These are phyloP conservation scores for Schizothorax lantsangensis DNA, from an alignment of 2,797 vertebrate species.

Conservation along the genomic window DNA sequence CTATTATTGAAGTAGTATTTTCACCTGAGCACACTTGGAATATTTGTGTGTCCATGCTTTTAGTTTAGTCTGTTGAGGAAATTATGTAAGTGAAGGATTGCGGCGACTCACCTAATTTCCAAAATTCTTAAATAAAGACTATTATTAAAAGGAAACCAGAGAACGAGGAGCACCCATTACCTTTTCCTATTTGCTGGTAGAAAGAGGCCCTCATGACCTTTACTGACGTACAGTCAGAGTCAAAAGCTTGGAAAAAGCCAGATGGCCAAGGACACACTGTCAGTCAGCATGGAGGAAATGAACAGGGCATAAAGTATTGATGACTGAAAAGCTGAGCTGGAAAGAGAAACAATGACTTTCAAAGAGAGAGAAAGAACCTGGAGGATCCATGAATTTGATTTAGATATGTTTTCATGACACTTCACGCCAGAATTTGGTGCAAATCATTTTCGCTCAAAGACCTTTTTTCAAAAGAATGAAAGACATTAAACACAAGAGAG, in stretches of 20 bases:
- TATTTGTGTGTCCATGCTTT: slow-evolving; percentile 20
- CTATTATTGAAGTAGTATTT: slow-evolving; percentile 1
- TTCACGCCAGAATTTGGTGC: slow-evolving; percentile 23
- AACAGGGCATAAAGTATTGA: slow-evolving; percentile 57
- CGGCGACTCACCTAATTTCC: neutral
- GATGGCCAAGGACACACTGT: slow-evolving; percentile 67
- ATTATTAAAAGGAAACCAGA: slow-evolving; percentile 27
- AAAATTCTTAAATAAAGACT: slow-evolving; percentile 20
- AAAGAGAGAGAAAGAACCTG: slow-evolving; percentile 28
- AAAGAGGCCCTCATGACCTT: slow-evolving; percentile 27
- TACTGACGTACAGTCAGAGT: slow-evolving; percentile 55
- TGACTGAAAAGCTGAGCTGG: slow-evolving; percentile 65
- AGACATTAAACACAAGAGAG: slow-evolving; percentile 14
- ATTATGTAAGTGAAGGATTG: slow-evolving; percentile 16
- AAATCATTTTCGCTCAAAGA: slow-evolving; percentile 8
- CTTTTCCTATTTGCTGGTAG: slow-evolving; percentile 37
- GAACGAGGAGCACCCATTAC: slow-evolving; percentile 1
- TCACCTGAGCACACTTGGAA: neutral
- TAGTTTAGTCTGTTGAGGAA: slow-evolving; percentile 19
- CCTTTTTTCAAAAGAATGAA: neutral
- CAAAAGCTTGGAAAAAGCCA: slow-evolving; percentile 67
- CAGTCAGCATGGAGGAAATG: slow-evolving; percentile 57
- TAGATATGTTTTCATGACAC: slow-evolving; percentile 17
- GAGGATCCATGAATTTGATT: slow-evolving; percentile 25
- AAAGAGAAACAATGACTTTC: slow-evolving; percentile 57